A percentile compares a stretch with the other conserved stretches of the same genome.
Evolutionary conservation across 2,797 vertebrate genomes (phyloP).

Genomic region (Notolabrus celidotus): DNA sequence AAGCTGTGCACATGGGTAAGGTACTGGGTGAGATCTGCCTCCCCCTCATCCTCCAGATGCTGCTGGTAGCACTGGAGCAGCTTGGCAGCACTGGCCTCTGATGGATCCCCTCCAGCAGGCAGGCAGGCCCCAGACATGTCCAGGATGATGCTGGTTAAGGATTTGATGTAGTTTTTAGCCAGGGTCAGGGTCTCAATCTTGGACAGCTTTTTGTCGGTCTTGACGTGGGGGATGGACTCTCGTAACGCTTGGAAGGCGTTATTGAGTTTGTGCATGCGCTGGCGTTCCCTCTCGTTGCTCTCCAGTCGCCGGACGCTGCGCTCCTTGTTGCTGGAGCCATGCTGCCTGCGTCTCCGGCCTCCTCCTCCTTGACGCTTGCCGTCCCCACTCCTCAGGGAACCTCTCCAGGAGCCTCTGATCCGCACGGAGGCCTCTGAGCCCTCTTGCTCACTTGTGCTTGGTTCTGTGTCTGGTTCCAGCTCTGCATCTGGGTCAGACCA

Average conservation of each 20-base stretch:
- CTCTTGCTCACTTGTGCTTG: constrained; percentile 86
- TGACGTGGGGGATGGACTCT: constrained; percentile 96
- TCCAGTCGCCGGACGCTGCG: constrained; percentile 91
- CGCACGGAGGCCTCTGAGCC: constrained; percentile 85
- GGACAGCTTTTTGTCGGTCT: constrained; percentile 96
- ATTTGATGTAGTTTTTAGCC: constrained; percentile 99
- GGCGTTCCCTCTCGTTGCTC: constrained; percentile 96
- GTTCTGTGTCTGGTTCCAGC: constrained; percentile 82
- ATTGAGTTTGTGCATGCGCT: constrained; percentile 99
- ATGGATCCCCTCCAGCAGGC: constrained; percentile 78
- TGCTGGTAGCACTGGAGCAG: constrained; percentile 92
- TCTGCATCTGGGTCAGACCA: constrained; percentile 83
- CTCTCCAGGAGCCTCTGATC: constrained; percentile 82
- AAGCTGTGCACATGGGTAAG: constrained; percentile 89
- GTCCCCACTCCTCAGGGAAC: constrained; percentile 65
- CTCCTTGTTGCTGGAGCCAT: constrained; percentile 85
- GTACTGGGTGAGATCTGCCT: constrained; percentile 89
- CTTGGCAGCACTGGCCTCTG: constrained; percentile 80
- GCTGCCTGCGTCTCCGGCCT: constrained; percentile 74
- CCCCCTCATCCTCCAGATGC: constrained; percentile 84
- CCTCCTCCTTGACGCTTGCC: constrained; percentile 56
- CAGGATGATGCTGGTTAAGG: constrained; percentile 94
- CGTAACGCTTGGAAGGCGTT: constrained; percentile 96
- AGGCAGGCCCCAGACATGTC: constrained; percentile 92
- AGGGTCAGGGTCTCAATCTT: constrained; percentile 98